Percentiles rank a stretch among this genome's conserved stretches.
phyloP scores from a whole-genome alignment of 2,888 invertebrate genomes.

The Spisula subtruncata region DNA sequence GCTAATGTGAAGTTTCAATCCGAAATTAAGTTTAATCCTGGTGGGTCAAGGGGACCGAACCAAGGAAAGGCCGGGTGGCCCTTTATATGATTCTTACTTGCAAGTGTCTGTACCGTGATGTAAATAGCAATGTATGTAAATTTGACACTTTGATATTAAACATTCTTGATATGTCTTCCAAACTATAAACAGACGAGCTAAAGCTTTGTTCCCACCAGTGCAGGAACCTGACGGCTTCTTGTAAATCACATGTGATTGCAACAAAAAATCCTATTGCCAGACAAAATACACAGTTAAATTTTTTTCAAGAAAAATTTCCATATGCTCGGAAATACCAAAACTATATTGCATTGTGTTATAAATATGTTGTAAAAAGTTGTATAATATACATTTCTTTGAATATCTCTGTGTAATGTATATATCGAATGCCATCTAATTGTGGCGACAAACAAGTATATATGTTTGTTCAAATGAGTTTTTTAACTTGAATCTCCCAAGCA shows the following conservation, averaged over 20 bases:
- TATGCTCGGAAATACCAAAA: too few relatives aligned
- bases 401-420: too few relatives aligned
- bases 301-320: too few relatives aligned
- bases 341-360: too few relatives aligned
- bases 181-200: not conserved
- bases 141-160: not conserved
- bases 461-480: too few relatives aligned
- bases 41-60: conserved; percentile 35
- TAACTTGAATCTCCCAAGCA: too few relatives aligned
- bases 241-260: not conserved
- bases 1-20: conserved; percentile 75
- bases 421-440: too few relatives aligned
- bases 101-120: not conserved
- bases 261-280: not conserved
- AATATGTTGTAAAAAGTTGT: too few relatives aligned
- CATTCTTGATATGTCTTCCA: not conserved
- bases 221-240: not conserved
- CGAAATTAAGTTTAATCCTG: conserved; percentile 59
- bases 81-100: conserved; percentile 30
- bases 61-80: conserved; percentile 50
- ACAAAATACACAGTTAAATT: too few relatives aligned
- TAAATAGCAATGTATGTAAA: not conserved
- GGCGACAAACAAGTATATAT: too few relatives aligned
- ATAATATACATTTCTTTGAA: too few relatives aligned
- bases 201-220: not conserved